Percentiles rank a stretch among this genome's conserved stretches.
phyloP scores from a whole-genome alignment of 2,888 invertebrate genomes.

The Amorpha juglandis region DNA sequence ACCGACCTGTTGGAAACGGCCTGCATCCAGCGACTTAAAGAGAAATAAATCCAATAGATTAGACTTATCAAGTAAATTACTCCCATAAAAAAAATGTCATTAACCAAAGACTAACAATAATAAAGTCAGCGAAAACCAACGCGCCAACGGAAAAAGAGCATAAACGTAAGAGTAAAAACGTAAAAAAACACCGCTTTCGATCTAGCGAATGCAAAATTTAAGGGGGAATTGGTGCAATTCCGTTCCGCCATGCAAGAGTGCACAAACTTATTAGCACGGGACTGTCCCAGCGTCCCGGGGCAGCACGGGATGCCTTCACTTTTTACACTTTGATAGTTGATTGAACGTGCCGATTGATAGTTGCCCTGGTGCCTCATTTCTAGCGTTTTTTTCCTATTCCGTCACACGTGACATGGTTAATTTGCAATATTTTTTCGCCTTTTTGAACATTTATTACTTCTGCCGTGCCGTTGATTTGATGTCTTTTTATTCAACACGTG shows the following conservation, averaged over 20 bases:
- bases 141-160: constrained; percentile 6
- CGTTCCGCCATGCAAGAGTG: constrained; percentile 78
- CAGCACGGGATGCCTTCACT: constrained; percentile 69
- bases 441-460: neutral
- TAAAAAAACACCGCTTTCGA: constrained; percentile 55
- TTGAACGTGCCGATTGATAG: constrained; percentile 66
- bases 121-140: neutral
- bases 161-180: constrained; percentile 14
- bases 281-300: constrained; percentile 32
- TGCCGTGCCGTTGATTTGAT: neutral
- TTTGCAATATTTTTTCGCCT: neutral
- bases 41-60: no score
- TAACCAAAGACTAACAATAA: neutral
- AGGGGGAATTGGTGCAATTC: constrained; percentile 66
- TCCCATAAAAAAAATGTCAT: neutral
- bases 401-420: constrained; percentile 21
- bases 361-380: constrained; percentile 69
- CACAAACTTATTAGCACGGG: constrained; percentile 76
- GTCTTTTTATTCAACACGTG: neutral
- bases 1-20: no score
- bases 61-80: neutral
- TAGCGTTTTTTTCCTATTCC: constrained; percentile 23
- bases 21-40: no score
- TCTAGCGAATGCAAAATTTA: constrained; percentile 66
- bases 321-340: constrained; percentile 75